Evolutionary conservation across 2,888 invertebrate species (phyloP), one percentile per base, ranked within the genome.

Genomic region (Rhogogaster chlorosoma): DNA sequence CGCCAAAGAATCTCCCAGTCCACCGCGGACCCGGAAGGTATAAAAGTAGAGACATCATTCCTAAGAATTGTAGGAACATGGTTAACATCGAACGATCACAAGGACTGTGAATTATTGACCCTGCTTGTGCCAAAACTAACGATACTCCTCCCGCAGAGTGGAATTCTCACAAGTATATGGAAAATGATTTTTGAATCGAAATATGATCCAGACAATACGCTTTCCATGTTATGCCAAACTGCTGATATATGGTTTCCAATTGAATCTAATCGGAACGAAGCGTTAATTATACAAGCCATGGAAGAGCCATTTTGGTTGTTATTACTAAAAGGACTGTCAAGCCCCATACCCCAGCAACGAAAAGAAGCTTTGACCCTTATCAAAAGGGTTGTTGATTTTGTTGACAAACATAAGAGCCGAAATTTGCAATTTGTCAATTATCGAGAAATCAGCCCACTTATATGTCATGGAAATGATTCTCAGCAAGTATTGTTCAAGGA

Each of bases 351-450:
- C 45, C 91, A 94, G 67, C 89, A 94, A 29, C 94, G 96, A 87
- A 97, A 96, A 93, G 94, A 95, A 89, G 94, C 95, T 32, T 91
- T 95, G 73, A 96, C 96, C 91, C 91, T 96, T n/a, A 92, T 95
- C 84, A 96, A 95, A 91, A 94, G 95, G 89, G 94, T 95, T 12
- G 91, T 95, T 71, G 95, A 95, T 88, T 94, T 93, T 89, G 88
- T 92, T 12, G 87, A 88, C 87, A 90, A 67, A 88, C 88, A 86
- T 86, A 88, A 87, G 86, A 87, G 85, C 53, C 42, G 12, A 10
- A 15, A 45, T 84, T 71, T 82, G 84, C 36, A 85, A 85, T 26
- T n/a, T 10, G 87, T 67, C 85, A 67, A 85, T 77, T 78, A 10
- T 32, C 10, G 9, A 85, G 86, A 29, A 49, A 61, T 89, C 15